These are phyloP conservation scores for Chaenocephalus aceratus DNA, from an alignment of 2,113 vertebrate genomes.

Conservation along the genomic window DNA sequence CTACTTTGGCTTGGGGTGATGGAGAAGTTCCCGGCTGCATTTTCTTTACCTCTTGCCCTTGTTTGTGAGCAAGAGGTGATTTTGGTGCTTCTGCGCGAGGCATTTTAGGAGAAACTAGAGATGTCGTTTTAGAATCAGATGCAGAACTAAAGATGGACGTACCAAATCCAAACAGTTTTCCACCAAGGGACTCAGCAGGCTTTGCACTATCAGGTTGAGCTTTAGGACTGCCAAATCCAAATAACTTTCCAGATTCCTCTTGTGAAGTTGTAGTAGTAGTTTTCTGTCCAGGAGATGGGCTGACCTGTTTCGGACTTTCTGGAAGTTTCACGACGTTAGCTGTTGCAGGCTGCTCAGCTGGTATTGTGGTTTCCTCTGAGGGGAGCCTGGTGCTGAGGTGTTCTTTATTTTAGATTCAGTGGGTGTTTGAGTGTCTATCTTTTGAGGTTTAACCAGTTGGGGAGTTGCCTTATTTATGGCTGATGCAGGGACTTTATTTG, in stretches of 20 bases:
- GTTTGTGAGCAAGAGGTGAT: slow-evolving; percentile 53
- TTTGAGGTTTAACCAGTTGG: slow-evolving; percentile 43
- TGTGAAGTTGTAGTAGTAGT: slow-evolving; percentile 65
- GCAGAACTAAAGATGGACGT: slow-evolving; percentile 80
- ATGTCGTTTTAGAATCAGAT: slow-evolving; percentile 73
- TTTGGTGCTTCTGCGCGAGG: slow-evolving; percentile 45
- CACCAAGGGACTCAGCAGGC: slow-evolving; percentile 75
- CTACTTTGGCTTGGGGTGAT: slow-evolving; percentile 74
- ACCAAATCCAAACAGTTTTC: slow-evolving; percentile 83
- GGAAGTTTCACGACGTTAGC: slow-evolving; percentile 63
- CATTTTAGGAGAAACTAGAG: slow-evolving; percentile 72
- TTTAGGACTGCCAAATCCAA: slow-evolving; percentile 71
- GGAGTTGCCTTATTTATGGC: slow-evolving; percentile 59
- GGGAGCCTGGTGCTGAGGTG: slow-evolving; percentile 53
- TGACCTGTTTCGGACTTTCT: slow-evolving; percentile 49
- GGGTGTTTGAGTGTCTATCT: slow-evolving; percentile 63
- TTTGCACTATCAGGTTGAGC: slow-evolving; percentile 60
- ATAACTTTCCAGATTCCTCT: slow-evolving; percentile 83
- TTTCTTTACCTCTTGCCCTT: slow-evolving; percentile 57
- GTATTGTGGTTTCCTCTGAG: slow-evolving; percentile 49
- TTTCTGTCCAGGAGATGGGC: slow-evolving; percentile 45
- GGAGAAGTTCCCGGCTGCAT: slow-evolving; percentile 51
- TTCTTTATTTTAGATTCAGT: slow-evolving; percentile 51
- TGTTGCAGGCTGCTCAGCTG: slow-evolving; percentile 70
- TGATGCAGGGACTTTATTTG: slow-evolving; percentile 70